Evolutionary conservation across 1,140 invertebrate species (phyloP), one percentile per base, ranked within the genome.

Genomic region (Cotesia chilonis): DNA sequence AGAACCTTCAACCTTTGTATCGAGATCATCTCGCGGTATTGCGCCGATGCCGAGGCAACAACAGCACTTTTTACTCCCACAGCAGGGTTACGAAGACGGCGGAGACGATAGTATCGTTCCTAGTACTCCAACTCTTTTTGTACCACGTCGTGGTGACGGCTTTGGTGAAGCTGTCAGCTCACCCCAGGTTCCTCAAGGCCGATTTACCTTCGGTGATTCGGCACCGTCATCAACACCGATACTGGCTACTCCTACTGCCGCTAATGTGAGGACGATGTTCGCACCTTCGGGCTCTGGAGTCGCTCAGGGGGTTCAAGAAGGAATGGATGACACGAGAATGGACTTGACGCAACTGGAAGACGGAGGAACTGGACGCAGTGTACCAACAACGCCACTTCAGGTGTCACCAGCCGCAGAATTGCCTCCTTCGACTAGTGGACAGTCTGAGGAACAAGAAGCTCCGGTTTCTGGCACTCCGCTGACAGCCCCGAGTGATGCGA

Each of bases 111-210:
- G 94, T 67, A 96, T 96, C 75, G 95, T 97, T 10, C 95, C 95
- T 4, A 95, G 94, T 68, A 97, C 95, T 1, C 95, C 95, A 0
- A 96, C 95, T 0, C 84, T 96, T 1, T 95, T 93, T 80, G 91
- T 94, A 37, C 94, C 94, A 4, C 88, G 94, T 69, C 89, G 95
- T 77, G 92, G 90, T 64, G 95, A 97, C 84, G 95, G 94, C 47
- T 97, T 96, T 84, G 94, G 95, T 28, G 96, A 98, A 84, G 94
- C 95, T 68, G 94, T 96, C 7, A 96, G 95, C 83, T 97, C 95
- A 0, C 95, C 95, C 17, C 93, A 92, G 81, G 91, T 92, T 54
- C 90, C 91, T 12, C 89, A 89, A 78, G 89, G 90, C 38, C 88
- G 92, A 69, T 95, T 95, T 82, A 92, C 92, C 51, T 95, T 95